Conservation (phyloP, 1,140 invertebrate genomes). For the Macrosteles quadrilineatus region DNA sequence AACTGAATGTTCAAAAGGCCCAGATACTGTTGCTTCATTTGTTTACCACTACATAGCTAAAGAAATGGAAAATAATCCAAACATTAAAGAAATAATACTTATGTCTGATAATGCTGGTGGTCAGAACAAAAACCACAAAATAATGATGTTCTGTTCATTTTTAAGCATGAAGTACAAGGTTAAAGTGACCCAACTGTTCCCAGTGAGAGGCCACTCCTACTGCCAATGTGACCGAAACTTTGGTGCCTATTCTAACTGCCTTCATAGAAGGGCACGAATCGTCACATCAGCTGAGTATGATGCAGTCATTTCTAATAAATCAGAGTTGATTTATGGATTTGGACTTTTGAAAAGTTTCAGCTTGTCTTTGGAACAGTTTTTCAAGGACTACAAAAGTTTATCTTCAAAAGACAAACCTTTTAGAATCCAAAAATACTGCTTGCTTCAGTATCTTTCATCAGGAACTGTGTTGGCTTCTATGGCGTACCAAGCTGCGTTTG, state of each 20-base stretch:
- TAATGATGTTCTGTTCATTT: constrained; percentile 15
- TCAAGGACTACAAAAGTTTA: background rate
- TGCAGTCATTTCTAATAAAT: background rate
- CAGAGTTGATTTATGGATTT: background rate
- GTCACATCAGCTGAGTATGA: background rate
- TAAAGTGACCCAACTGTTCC: constrained; percentile 19
- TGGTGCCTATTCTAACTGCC: background rate
- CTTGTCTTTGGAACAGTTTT: background rate
- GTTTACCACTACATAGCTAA: background rate
- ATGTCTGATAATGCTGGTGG: constrained; percentile 22
- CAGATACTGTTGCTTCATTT: constrained; percentile 20
- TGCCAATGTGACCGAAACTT: constrained; percentile 11
- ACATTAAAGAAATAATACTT: background rate
- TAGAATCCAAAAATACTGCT: constrained; percentile 5
- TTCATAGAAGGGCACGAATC: background rate
- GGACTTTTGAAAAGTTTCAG: background rate
- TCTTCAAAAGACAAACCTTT: background rate
- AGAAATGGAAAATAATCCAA: background rate
- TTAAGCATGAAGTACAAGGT: background rate
- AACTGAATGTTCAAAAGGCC: constrained; percentile 23
- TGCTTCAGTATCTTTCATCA: background rate
- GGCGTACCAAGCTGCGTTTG: background rate
- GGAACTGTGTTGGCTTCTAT: background rate
- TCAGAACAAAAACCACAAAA: constrained; percentile 15
- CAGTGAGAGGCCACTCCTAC: constrained; percentile 26